Evolutionary conservation across 2,797 vertebrate genomes (phyloP).

Genomic region (Tiaroga cobitis): DNA sequence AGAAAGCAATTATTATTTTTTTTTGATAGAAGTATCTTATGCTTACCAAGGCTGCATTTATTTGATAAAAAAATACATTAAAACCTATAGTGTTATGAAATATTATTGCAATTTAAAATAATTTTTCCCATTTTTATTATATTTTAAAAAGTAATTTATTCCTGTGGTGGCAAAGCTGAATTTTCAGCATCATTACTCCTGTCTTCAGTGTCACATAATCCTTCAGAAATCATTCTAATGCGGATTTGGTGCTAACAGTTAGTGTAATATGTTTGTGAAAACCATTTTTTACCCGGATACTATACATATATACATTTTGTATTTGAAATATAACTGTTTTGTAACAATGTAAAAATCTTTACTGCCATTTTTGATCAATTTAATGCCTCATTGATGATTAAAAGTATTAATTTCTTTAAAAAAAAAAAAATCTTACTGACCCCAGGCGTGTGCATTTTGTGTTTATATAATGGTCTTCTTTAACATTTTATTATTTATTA

Average conservation of each 20-base stretch:
- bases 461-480: neutral
- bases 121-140: neutral
- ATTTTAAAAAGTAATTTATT: neutral
- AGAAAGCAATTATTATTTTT: too few species aligned
- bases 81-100: neutral
- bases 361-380: neutral
- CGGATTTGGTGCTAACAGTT: neutral
- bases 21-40: neutral
- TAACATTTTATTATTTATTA: neutral
- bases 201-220: neutral
- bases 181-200: neutral
- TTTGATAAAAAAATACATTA: neutral
- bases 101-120: neutral
- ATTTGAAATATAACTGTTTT: neutral
- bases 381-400: neutral
- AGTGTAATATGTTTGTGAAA: neutral
- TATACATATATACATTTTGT: neutral
- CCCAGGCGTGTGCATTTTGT: neutral
- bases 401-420: neutral
- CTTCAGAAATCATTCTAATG: neutral
- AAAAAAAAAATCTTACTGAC: too few species aligned
- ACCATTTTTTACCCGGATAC: too few species aligned
- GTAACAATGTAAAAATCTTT: neutral
- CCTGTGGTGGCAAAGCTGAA: neutral
- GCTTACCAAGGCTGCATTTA: neutral